Evolutionary conservation across 2,797 vertebrate genomes (phyloP), one percentile per base, ranked within the genome.

Genomic region (Otus scops): DNA sequence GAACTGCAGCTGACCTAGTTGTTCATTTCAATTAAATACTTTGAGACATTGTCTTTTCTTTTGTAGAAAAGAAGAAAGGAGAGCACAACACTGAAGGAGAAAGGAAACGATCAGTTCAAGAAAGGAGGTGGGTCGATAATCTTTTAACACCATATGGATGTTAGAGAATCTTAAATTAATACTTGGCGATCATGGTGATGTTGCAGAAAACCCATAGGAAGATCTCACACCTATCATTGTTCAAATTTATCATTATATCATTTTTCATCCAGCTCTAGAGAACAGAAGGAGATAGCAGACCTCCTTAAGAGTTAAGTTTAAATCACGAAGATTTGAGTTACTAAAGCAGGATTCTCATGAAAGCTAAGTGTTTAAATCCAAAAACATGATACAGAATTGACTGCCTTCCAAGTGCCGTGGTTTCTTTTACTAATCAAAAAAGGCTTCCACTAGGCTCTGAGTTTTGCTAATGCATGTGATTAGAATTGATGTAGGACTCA

Each of bases 31-130:
- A 10, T 94, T 80, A 89, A 94, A 89, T 87, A 67, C 43, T 94
- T 75, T 80, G 65, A 96, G 85, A 96, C 92, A 51, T 91, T 93
- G 73, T 92, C 85, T 88, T 78, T 84, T 86, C 80, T 97, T 59
- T 98, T 98, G 88, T 94, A 98, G 98, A 98, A 95, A 74, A 98
- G 98, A 96, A 98, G 97, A 97, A 97, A 97, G 60, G 97, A 98
- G 89, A 98, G 98, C 94, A 93, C 94, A 20, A 87, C 10, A 15
- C 93, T 98, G 86, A 98, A 98, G 93, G 98, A 98, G 94, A 98
- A 98, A 79, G 98, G 98, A 81, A 98, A 98, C 53, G 97, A 97
- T n/a, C 98, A 98, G 54, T 98, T 98, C 96, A 98, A 98, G 94
- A 98, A 97, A 94, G 98, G 98, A 98, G 98, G 98, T 98, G 89